These are phyloP conservation scores for Diadegma fenestrale DNA, from an alignment of 2,888 invertebrate genomes.

Conservation along the genomic window DNA sequence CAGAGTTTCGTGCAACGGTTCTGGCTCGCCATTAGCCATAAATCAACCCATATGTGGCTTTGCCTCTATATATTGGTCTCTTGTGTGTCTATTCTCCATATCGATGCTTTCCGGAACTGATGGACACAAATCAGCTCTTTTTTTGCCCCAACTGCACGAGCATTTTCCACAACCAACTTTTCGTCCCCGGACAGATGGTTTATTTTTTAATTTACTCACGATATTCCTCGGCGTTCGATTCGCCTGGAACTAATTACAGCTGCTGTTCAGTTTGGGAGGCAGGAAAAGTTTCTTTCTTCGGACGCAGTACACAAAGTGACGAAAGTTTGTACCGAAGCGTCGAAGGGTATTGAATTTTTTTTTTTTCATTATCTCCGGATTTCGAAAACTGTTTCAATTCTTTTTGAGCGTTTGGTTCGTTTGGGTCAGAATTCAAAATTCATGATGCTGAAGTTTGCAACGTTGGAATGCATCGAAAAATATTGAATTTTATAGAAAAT, in stretches of 20 bases:
- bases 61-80: not conserved
- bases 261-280: not conserved
- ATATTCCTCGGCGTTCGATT: not conserved
- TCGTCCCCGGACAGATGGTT: not conserved
- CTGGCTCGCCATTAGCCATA: not conserved
- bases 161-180: not conserved
- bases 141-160: not conserved
- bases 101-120: not conserved
- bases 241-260: not conserved
- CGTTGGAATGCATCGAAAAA: too few relatives aligned
- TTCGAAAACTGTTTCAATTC: not conserved
- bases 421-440: not conserved
- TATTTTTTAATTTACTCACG: not conserved
- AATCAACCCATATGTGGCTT: not conserved
- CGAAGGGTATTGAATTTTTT: not conserved
- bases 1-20: not conserved
- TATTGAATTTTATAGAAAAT: too few relatives aligned
- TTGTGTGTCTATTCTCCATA: not conserved
- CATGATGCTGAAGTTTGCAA: too few relatives aligned
- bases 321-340: not conserved
- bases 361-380: not conserved
- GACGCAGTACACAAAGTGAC: not conserved
- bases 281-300: not conserved
- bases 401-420: not conserved
- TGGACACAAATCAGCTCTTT: slow-evolving; percentile 4